Evolutionary conservation across 2,797 vertebrate species (phyloP), one percentile per base, ranked within the genome.

Genomic region (Amniataba percoides): DNA sequence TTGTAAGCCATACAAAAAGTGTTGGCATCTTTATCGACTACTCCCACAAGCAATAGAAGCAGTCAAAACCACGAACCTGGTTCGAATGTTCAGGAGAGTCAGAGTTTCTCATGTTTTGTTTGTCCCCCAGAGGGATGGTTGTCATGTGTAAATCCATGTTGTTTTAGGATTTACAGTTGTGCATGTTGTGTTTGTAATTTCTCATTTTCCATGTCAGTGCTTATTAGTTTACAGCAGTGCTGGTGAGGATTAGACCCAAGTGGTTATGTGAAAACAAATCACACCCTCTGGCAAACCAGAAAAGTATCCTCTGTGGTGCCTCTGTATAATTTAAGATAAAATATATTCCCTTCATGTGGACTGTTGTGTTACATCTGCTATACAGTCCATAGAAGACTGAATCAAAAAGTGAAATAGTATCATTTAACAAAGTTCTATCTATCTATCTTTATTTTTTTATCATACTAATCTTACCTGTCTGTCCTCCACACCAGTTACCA

Each of bases 301-400:
- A n/a, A 27, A n/a, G 40, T 58, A 55, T 70, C 65, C 40, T 60
- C 55, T 42, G 53, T 39, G 36, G 62, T 71, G 51, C 58, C 16
- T 23, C 53, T 80, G 71, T 53, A 45, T 76, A 27, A 64, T 60
- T 59, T 74, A 36, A 58, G 6, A 74, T 65, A 48, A 68, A 49
- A 46, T 59, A 23, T 16, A 49, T 57, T 46, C 25, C 9, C 57
- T 57, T 1, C n/a, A 66, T 1, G 0, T 48, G 16, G 51, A 67
- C 45, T 57, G 9, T 51, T 21, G 43, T 56, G 16, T 56, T 55
- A 67, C 56, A 27, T 18, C 40, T 23, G 40, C 59, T 0, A 18
- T 34, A 25, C 11, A 42, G 34, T 52, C 27, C 7, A 42, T 16
- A 10, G 13, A 42, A 36, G 13, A 71, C n/a, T 61, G n/a, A 27